These are phyloP conservation scores for Vanessa atalanta DNA, from an alignment of 1,140 invertebrate species.

Conservation along the genomic window DNA sequence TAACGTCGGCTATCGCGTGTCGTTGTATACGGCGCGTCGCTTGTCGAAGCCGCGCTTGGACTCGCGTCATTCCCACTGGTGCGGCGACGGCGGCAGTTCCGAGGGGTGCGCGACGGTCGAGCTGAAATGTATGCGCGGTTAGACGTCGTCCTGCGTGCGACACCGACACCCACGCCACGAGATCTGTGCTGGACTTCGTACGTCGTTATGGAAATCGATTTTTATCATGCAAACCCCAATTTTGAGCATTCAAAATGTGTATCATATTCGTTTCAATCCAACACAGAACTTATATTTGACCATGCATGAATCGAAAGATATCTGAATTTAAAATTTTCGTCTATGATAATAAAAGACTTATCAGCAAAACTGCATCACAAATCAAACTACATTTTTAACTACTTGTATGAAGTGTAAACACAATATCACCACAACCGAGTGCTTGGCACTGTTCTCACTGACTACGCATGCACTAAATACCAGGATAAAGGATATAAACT, in stretches of 20 bases:
- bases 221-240: constrained; percentile 16
- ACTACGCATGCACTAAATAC: constrained; percentile 74
- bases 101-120: constrained; percentile 98
- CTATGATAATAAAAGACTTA: constrained; percentile 67
- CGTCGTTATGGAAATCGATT: constrained; percentile 2
- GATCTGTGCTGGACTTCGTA: constrained; percentile 39
- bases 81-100: constrained; percentile 97
- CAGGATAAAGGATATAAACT: constrained; percentile 17
- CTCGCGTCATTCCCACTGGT: constrained; percentile 95
- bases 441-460: constrained; percentile 67
- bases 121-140: constrained; percentile 83
- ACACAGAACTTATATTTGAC: constrained; percentile 50
- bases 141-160: constrained; percentile 39
- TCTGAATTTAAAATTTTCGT: constrained; percentile 40
- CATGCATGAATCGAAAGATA: constrained; percentile 60
- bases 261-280: constrained; percentile 50
- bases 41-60: constrained; percentile 54
- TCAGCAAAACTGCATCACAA: constrained; percentile 75
- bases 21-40: constrained; percentile 60
- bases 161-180: constrained; percentile 66
- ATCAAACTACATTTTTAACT: constrained; percentile 63
- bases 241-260: neutral
- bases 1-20: constrained; percentile 39
- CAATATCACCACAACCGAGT: constrained; percentile 76
- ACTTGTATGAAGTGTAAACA: constrained; percentile 51